Percentiles rank a stretch among this genome's conserved stretches.
Evolutionary conservation across 2,888 invertebrate species (phyloP).

Genomic region (Patella caerulea): DNA sequence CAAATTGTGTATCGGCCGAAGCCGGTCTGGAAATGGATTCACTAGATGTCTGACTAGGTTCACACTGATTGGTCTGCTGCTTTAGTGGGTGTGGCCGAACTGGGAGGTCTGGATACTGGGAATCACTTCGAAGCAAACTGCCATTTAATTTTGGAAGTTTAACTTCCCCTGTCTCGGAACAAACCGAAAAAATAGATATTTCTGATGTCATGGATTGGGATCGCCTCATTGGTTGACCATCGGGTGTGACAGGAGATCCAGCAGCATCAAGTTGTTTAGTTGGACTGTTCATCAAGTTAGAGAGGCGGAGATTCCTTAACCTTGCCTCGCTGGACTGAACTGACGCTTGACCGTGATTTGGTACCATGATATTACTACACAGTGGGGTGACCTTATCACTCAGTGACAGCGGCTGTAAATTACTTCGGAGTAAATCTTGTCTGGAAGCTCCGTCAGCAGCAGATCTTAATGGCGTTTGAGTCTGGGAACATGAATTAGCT

Average conservation of each 20-base stretch:
- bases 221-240: slow-evolving; percentile 30
- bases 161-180: slow-evolving; percentile 58
- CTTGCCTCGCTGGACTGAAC: slow-evolving; percentile 7
- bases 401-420: background rate
- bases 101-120: slow-evolving; percentile 45
- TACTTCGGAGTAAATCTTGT: background rate
- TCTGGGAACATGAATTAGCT: background rate
- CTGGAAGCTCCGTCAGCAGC: slow-evolving; percentile 12
- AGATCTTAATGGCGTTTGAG: slow-evolving; percentile 1
- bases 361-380: slow-evolving; percentile 7
- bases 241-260: slow-evolving; percentile 31
- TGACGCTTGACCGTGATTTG: background rate
- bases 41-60: background rate
- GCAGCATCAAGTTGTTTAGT: slow-evolving; percentile 20
- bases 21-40: background rate
- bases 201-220: slow-evolving; percentile 48
- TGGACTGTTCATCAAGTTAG: slow-evolving; percentile 20
- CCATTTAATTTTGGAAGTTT: slow-evolving; percentile 24
- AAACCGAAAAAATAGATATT: slow-evolving; percentile 50
- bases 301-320: slow-evolving; percentile 20
- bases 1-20: background rate
- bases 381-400: background rate
- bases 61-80: background rate
- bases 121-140: slow-evolving; percentile 47
- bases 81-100: slow-evolving; percentile 12